Percentiles rank a stretch among this genome's conserved stretches.
phyloP scores from a whole-genome alignment of 2,888 invertebrate species.

The Zaprionus obscuricornis region DNA sequence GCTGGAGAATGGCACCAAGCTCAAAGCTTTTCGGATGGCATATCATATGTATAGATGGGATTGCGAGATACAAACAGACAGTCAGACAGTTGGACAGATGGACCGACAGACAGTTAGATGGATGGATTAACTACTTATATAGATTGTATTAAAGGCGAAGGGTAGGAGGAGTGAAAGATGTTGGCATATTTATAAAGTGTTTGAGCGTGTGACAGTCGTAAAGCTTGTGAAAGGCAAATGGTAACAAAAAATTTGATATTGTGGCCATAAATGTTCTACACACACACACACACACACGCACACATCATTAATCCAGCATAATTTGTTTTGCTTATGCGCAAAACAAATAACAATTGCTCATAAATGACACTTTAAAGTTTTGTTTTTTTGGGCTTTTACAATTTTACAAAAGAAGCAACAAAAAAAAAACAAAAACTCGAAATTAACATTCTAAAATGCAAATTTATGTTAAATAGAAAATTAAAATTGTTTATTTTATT shows the following conservation, averaged over 20 bases:
- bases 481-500: too few species aligned
- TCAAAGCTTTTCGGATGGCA: conserved; percentile 12
- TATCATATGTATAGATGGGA: conserved; percentile 3
- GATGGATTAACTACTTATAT: conserved; percentile 34
- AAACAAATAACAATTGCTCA: too few species aligned
- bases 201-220: conserved; percentile 31
- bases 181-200: conserved; percentile 36
- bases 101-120: conserved; percentile 17
- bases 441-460: too few species aligned
- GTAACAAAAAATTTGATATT: conserved; percentile 10
- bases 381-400: too few species aligned
- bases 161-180: too few species aligned
- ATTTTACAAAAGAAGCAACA: too few species aligned
- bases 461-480: too few species aligned
- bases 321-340: conserved; percentile 17
- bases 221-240: conserved; percentile 49
- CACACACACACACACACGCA: too few species aligned
- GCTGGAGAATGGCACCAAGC: conserved; percentile 31
- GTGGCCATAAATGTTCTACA: conserved; percentile 46
- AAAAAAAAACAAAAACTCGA: background rate
- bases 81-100: conserved; percentile 20
- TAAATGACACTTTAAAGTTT: too few species aligned
- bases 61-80: conserved; percentile 16
- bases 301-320: conserved; percentile 47
- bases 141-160: too few species aligned